Conservation (phyloP, 2,113 vertebrate genomes). For the Anas platyrhynchos region DNA sequence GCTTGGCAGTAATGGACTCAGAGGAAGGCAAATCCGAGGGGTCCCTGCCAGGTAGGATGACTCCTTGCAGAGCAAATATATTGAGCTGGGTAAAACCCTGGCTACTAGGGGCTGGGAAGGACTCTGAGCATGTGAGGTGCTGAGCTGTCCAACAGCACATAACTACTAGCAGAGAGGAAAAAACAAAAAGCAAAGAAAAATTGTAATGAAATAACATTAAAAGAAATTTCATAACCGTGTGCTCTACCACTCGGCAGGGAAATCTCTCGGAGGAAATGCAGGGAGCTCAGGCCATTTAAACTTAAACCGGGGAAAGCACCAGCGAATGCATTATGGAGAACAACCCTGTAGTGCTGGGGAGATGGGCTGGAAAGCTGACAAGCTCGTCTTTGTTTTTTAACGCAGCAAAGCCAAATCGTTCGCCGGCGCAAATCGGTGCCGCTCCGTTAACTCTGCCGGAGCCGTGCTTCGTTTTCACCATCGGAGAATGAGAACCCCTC, state of each 20-base stretch:
- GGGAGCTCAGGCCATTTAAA: conserved; percentile 68
- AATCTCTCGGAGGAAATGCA: conserved; percentile 19
- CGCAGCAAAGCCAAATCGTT: conserved; percentile 46
- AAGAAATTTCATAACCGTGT: conserved; percentile 40
- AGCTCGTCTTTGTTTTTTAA: conserved; percentile 62
- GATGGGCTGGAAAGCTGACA: conserved; percentile 70
- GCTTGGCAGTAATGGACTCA: not conserved
- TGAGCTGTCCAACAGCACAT: not conserved
- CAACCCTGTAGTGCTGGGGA: conserved; percentile 46
- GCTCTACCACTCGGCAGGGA: not conserved
- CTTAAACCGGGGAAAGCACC: conserved; percentile 55
- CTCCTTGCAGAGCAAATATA: not conserved
- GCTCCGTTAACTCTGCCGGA: conserved; percentile 59
- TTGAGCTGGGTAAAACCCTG: not conserved
- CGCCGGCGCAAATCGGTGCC: conserved; percentile 57
- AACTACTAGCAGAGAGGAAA: not conserved
- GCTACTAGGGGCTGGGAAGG: not conserved
- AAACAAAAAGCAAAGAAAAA: no score
- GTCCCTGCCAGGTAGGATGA: not conserved
- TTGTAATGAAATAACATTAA: not conserved
- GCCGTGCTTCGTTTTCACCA: not conserved
- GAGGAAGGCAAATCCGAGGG: not conserved
- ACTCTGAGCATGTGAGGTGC: not conserved
- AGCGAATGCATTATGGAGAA: conserved; percentile 55
- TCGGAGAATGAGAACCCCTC: not conserved